Evolutionary conservation across 1,140 invertebrate genomes (phyloP), one percentile per base, ranked within the genome.

Genomic region (Ruditapes philippinarum): DNA sequence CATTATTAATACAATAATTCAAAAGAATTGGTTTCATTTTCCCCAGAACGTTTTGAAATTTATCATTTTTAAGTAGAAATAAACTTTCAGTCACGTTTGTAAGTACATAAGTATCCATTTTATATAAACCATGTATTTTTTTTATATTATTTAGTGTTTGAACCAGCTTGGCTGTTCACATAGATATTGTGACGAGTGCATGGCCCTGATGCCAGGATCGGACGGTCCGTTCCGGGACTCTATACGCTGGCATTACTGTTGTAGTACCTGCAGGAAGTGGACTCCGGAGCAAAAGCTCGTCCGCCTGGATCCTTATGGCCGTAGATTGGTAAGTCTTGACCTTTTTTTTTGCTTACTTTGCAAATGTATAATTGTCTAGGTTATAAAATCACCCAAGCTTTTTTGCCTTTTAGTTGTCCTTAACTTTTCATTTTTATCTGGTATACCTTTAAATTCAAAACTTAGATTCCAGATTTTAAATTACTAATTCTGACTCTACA

Each of bases 211-310:
- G 60, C 36, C 38, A 12, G 76, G 85, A 0, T 65, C 85, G 1
- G 85, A 88, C 33, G 51, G 51, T 25, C 85, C 85, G 1, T 88
- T 88, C 85, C 54, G 85, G 36, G 85, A 88, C 74, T 22, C 38
- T 9, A 78, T 88, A 11, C 12, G 74, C 2, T 80, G 74, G 85
- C 74, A 88, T 42, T 88, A 68, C 40, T 49, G 40, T 14, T 86
- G 84, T 40, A 5, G 12, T 22, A 5, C 31, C 14, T 54, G 65
- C 28, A 86, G 45, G 17, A 79, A 65, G 28, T 65, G 74, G 74
- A 88, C 85, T 1, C 36, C 85, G 19, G 85, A 80, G 38, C 25
- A 28, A 12, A 88, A 80, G 38, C 57, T 88, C 45, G 25, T 88
- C 28, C 33, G 85, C 38, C 40, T 31, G 11, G 76, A 88, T 40